phyloP scores from a whole-genome alignment of 2,888 invertebrate species.

The Trichopoda pennipes region DNA sequence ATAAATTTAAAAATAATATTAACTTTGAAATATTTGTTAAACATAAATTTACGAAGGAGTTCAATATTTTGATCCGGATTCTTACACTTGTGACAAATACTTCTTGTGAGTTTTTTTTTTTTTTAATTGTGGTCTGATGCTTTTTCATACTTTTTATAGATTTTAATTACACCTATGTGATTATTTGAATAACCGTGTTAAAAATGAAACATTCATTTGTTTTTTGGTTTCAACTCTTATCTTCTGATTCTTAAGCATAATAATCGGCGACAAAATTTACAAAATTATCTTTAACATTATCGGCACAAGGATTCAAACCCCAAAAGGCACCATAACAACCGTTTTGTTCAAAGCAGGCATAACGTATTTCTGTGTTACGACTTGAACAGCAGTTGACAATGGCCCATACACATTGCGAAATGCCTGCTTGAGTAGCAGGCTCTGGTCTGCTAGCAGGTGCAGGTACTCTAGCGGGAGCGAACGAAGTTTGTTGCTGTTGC shows the following conservation, averaged over 20 bases:
- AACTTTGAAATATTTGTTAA: neutral
- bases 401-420: conserved; percentile 87
- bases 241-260: conserved; percentile 44
- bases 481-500: conserved; percentile 17
- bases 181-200: neutral
- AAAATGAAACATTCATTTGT: neutral
- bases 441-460: conserved; percentile 71
- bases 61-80: no score
- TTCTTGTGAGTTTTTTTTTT: neutral
- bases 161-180: no score
- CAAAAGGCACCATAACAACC: conserved; percentile 89
- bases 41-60: neutral
- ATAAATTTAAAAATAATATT: conserved; percentile 1
- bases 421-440: conserved; percentile 71
- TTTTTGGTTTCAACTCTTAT: conserved; percentile 11
- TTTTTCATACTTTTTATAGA: no score
- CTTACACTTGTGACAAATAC: neutral
- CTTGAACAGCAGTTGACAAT: conserved; percentile 87
- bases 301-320: conserved; percentile 87
- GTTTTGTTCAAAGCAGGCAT: conserved; percentile 86
- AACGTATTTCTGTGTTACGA: conserved; percentile 81
- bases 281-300: conserved; percentile 80
- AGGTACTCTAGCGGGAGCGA: conserved; percentile 35
- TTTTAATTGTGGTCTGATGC: neutral
- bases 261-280: conserved; percentile 67